Base-by-base conservation (phyloP, 2,888 invertebrate genomes). In the Plagodis dolabraria region DNA sequence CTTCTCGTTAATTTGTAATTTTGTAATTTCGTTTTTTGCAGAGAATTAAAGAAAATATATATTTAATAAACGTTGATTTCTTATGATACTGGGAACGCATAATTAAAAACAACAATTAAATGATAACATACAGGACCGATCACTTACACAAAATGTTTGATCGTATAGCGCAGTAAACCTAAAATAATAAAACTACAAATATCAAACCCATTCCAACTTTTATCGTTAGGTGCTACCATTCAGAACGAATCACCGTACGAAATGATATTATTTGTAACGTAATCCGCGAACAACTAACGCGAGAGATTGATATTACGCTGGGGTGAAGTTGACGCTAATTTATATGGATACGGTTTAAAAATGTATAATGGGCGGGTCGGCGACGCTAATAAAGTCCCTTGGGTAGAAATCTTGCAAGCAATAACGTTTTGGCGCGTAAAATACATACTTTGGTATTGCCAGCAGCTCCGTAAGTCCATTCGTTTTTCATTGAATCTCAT, bases 331-430 rank as follows among this genome's bases (percentile, higher is more conserved):
- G 91, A 86, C 92, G 90, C 91, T 92, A 92, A 92, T 92, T 92
- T 92, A 92, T 92, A 92, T 91, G 90, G 91, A 87, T 89, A 91
- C 90, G 91, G 87, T 92, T 91, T 92, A 92, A 92, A 92, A 92
- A 91, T 91, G 89, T 90, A 92, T 91, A 92, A 92, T 90, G 86
- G 86, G 80, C 82, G 83, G 83, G 83, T 82, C 78, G 83, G 71
- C 80, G 79, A 76, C 85, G 80, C 90, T 92, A 92, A 92, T 92
- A 89, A 89, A 83, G 85, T 82, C 92, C 83, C 91, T 63, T 43
- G 89, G 89, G 71, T 66, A 67, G 76, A 72, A 76, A 75, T 76
- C 75, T 76, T 78, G 75, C 71, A 65, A 72, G 67, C 74, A 68
- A 67, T 72, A 74, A 74, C 64, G 72, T 82, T 85, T 83, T 80